Evolutionary conservation across 2,888 invertebrate species (phyloP), one percentile per base, ranked within the genome.

Genomic region (Nomada ferruginata): DNA sequence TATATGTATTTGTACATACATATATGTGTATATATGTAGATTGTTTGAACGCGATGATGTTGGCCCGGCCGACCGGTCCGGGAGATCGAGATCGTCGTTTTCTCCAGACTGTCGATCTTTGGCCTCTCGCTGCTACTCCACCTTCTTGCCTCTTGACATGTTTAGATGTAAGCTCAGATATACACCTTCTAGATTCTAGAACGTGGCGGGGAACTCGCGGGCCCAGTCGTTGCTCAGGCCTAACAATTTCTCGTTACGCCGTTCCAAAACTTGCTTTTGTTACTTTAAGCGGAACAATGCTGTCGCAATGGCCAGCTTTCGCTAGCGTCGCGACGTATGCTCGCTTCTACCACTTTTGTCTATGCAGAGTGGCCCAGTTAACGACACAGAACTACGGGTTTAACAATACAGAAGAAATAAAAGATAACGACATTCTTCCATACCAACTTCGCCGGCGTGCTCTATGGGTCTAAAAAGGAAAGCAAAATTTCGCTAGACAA

Each of bases 101-200:
- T 68, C 80, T 83, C 76, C 65, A n/a, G 44, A 78, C 78, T 84
- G 77, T 80, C 84, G 86, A 86, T 86, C 86, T 86, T 79, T 85
- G 84, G 77, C 78, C 84, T 84, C 77, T 74, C 76, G 53, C 26
- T 63, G 52, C 53, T 69, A 78, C 83, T 79, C 79, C 86, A 78
- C 82, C 84, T 74, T 76, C 87, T 79, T 82, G 79, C 72, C 74
- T 77, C 78, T 70, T 36, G 63, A 57, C 75, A 60, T 29, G 65
- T 79, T 78, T 78, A 74, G 77, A 74, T 79, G 64, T 65, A 72
- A 65, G 73, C 76, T 44, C 61, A 71, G 72, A 74, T 77, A 74
- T 7, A 60, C 15, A 71, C 66, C 64, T 73, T 73, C 79, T 57
- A 59, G 63, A 47, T 47, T 47, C 47, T 15, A 15, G 47, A 79